A percentile compares a stretch with the other conserved stretches of the same genome.
Conservation (phyloP, 2,888 invertebrate genomes). For the Cephus pulcher region DNA sequence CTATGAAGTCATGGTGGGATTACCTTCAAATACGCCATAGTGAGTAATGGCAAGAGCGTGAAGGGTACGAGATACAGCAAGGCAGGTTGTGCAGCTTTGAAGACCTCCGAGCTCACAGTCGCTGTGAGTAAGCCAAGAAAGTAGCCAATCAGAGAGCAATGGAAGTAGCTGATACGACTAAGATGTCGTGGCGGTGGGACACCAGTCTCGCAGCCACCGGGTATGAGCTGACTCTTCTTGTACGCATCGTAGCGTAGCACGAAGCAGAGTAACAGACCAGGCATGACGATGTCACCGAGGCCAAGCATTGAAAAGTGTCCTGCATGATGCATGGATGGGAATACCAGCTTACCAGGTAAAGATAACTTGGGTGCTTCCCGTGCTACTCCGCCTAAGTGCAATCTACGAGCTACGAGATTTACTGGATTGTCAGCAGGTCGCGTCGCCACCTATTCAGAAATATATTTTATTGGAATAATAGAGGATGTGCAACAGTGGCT, state of each 20-base stretch:
- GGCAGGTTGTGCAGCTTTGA: conserved; percentile 98
- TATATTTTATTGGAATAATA: background rate
- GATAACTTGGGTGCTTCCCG: conserved; percentile 95
- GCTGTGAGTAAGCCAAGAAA: conserved; percentile 96
- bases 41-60: conserved; percentile 93
- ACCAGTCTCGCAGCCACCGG: conserved; percentile 71
- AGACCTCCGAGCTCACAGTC: conserved; percentile 96
- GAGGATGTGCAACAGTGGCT: background rate
- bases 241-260: conserved; percentile 97
- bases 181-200: conserved; percentile 70
- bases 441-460: conserved; percentile 74
- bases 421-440: conserved; percentile 93
- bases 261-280: conserved; percentile 93
- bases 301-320: conserved; percentile 98
- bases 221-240: conserved; percentile 86
- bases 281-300: conserved; percentile 92
- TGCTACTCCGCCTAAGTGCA: conserved; percentile 90
- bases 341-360: conserved; percentile 95
- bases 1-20: conserved; percentile 12
- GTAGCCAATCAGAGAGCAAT: conserved; percentile 97
- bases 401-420: conserved; percentile 91
- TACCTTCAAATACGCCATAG: conserved; percentile 98
- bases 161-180: conserved; percentile 89
- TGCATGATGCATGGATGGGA: conserved; percentile 95
- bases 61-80: conserved; percentile 97